Conservation (phyloP, 2,113 vertebrate genomes). For the Lophura nycthemera region DNA sequence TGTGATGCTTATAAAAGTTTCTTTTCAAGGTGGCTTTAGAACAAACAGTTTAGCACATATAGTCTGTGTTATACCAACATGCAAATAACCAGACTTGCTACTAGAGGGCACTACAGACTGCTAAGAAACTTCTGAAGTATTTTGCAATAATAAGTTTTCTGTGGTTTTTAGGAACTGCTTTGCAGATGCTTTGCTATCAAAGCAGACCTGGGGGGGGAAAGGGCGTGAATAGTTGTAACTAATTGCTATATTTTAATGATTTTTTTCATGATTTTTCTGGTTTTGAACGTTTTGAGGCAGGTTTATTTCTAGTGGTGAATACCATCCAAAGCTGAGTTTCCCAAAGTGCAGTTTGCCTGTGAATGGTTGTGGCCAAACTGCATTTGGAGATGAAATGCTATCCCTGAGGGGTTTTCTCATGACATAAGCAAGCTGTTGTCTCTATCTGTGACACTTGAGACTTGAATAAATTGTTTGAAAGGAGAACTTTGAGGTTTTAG, state of each 20-base stretch:
- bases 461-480: background rate
- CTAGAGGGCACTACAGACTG: constrained; percentile 1
- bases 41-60: background rate
- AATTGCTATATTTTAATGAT: background rate
- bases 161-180: background rate
- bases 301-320: background rate
- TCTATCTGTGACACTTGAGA: background rate
- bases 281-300: background rate
- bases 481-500: background rate
- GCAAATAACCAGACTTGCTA: background rate
- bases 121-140: background rate
- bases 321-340: background rate
- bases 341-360: background rate
- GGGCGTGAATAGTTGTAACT: background rate
- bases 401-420: background rate
- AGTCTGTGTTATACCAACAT: background rate
- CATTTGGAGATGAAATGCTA: background rate
- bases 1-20: accelerated
- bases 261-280: background rate
- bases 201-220: background rate
- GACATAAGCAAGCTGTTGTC: background rate
- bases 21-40: background rate
- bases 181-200: background rate
- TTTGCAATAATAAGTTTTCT: background rate
- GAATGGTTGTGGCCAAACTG: background rate